phyloP scores from a whole-genome alignment of 1,140 invertebrate genomes.

The Coenobita brevimanus region DNA sequence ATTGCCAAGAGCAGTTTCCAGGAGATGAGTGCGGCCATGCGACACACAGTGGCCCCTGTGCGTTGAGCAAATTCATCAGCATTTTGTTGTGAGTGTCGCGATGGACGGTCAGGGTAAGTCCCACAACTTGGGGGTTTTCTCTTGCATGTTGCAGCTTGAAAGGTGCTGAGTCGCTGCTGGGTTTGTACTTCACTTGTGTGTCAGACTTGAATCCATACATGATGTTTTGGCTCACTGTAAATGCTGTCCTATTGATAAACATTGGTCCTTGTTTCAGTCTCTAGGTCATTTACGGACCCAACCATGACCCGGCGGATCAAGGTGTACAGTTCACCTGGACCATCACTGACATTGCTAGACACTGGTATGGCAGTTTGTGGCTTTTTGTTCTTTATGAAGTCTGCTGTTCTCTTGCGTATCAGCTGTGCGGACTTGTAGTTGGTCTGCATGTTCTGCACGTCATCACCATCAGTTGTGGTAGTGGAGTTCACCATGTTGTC shows the following conservation, averaged over 20 bases:
- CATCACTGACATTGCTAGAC: constrained; percentile 21
- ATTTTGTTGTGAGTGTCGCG: constrained; percentile 66
- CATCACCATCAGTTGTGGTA: background rate
- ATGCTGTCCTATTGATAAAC: background rate
- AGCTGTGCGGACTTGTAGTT: constrained; percentile 26
- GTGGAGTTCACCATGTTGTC: constrained; percentile 15
- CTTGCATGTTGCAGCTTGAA: background rate
- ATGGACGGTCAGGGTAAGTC: constrained; percentile 62
- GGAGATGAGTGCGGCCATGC: constrained; percentile 30
- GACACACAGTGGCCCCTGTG: constrained; percentile 44
- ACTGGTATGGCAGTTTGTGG: constrained; percentile 21
- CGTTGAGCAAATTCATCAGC: constrained; percentile 57
- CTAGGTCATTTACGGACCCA: background rate
- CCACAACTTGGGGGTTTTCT: constrained; percentile 41
- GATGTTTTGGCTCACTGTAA: constrained; percentile 36
- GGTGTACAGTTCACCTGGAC: constrained; percentile 16
- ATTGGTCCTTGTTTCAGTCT: background rate
- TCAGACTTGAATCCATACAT: constrained; percentile 20
- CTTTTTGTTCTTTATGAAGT: constrained; percentile 6
- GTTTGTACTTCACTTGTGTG: background rate
- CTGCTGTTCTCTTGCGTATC: constrained; percentile 17
- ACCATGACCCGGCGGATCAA: constrained; percentile 23
- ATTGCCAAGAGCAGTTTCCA: constrained; percentile 67
- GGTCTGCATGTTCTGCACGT: background rate
- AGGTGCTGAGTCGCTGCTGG: background rate